phyloP scores from a whole-genome alignment of 1,140 invertebrate genomes.

The Dufourea novaeangliae region DNA sequence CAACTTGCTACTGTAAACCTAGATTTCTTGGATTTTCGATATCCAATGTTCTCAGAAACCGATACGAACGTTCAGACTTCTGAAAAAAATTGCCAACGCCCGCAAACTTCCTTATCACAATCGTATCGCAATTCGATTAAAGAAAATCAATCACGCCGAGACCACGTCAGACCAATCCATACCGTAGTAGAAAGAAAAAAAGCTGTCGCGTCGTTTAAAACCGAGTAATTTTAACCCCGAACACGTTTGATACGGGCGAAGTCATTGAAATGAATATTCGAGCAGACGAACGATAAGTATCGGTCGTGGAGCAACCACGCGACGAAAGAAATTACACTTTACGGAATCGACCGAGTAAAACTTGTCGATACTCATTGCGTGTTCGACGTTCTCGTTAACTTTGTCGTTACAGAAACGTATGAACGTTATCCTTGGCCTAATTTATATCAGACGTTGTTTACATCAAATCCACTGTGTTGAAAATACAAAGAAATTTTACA shows the following conservation, averaged over 20 bases:
- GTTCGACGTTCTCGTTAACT: not conserved
- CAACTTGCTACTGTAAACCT: too few species aligned
- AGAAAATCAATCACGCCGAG: too few species aligned
- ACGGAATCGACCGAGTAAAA: not conserved
- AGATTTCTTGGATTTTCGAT: not conserved
- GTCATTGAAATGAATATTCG: not conserved
- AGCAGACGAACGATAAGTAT: not conserved
- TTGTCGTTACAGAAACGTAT: not conserved
- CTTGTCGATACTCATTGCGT: not conserved
- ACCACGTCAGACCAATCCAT: not conserved
- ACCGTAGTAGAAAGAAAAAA: not conserved
- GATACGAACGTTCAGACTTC: not conserved
- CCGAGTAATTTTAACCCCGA: not conserved
- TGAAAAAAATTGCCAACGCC: not conserved
- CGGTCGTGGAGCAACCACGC: not conserved
- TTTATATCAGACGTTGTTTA: too few species aligned
- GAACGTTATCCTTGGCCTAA: too few species aligned
- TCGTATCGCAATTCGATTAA: not conserved
- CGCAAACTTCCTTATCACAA: not conserved
- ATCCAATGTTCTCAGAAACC: too few species aligned
- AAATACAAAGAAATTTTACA: too few species aligned
- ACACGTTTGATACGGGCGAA: not conserved
- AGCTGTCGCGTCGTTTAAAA: not conserved
- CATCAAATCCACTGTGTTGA: too few species aligned
- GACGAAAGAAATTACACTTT: not conserved